These are phyloP conservation scores for Acromyrmex echinatior DNA, from an alignment of 1,140 invertebrate genomes.

Conservation along the genomic window DNA sequence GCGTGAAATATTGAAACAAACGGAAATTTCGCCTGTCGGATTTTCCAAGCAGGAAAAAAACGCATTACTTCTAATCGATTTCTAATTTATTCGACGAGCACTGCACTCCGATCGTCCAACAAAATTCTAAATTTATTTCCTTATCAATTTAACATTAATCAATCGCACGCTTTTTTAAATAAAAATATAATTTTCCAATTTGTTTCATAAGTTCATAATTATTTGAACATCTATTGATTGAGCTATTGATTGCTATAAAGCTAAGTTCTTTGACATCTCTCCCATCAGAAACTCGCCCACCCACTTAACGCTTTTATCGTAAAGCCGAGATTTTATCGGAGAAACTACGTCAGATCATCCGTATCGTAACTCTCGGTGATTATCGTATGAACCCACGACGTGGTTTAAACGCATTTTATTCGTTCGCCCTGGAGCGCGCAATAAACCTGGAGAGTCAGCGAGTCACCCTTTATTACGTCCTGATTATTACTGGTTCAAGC, in stretches of 20 bases:
- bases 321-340: conserved; percentile 49
- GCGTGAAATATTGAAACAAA: conserved; percentile 38
- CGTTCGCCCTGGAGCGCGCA: conserved; percentile 16
- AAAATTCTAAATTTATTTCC: neutral
- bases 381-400: conserved; percentile 21
- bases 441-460: conserved; percentile 60
- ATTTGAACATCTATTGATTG: neutral
- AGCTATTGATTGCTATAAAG: neutral
- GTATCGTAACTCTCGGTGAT: conserved; percentile 52
- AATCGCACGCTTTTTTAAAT: neutral
- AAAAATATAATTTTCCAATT: neutral
- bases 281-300: neutral
- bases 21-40: neutral
- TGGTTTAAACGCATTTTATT: conserved; percentile 61
- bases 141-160: neutral
- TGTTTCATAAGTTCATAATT: conserved; percentile 15
- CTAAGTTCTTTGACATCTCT: conserved; percentile 39
- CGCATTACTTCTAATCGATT: neutral
- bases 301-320: neutral
- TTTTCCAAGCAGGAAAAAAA: neutral
- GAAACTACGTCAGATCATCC: conserved; percentile 2
- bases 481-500: conserved; percentile 65
- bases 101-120: neutral
- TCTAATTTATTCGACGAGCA: conserved; percentile 11
- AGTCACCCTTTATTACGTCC: conserved; percentile 64